A percentile compares a stretch with the other conserved stretches of the same genome.
phyloP scores from a whole-genome alignment of 2,797 vertebrate species.

The Gymnothorax reevesii region DNA sequence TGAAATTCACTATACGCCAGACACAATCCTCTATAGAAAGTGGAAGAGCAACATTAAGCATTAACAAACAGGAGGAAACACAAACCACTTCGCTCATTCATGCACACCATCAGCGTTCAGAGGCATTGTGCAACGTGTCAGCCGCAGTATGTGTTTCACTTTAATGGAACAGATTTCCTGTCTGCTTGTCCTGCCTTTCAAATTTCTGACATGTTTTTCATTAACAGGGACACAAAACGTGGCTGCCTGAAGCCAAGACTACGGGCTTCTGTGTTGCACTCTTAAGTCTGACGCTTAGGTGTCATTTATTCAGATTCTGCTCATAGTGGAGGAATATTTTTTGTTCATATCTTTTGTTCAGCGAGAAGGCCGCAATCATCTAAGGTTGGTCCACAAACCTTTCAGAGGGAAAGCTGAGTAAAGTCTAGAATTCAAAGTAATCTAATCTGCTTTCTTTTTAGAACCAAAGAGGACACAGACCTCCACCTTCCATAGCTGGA shows the following conservation, averaged over 20 bases:
- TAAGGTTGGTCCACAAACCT: neutral
- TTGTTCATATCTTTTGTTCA: neutral
- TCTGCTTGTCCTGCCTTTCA: constrained; percentile 58
- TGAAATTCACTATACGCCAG: neutral
- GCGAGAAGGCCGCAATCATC: neutral
- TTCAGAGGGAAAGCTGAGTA: neutral
- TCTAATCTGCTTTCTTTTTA: neutral
- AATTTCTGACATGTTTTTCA: constrained; percentile 57
- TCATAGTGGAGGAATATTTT: neutral
- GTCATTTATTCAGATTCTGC: too few species aligned
- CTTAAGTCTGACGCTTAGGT: neutral
- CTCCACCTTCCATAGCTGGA: neutral
- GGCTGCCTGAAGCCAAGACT: constrained; percentile 50
- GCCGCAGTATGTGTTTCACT: constrained; percentile 53
- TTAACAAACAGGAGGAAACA: neutral
- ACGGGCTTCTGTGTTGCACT: constrained; percentile 16
- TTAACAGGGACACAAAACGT: constrained; percentile 57
- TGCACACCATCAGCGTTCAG: constrained; percentile 51
- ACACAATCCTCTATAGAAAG: neutral
- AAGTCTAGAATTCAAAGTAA: neutral
- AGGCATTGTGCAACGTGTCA: constrained; percentile 50
- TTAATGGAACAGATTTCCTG: constrained; percentile 64
- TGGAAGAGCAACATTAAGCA: constrained; percentile 35
- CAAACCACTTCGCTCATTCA: constrained; percentile 40
- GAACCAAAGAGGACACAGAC: neutral